A percentile compares a stretch with the other conserved stretches of the same genome.
These are phyloP conservation scores for Trididemnum miniatum DNA, from an alignment of 23 tunicate genomes.

Conservation along the genomic window DNA sequence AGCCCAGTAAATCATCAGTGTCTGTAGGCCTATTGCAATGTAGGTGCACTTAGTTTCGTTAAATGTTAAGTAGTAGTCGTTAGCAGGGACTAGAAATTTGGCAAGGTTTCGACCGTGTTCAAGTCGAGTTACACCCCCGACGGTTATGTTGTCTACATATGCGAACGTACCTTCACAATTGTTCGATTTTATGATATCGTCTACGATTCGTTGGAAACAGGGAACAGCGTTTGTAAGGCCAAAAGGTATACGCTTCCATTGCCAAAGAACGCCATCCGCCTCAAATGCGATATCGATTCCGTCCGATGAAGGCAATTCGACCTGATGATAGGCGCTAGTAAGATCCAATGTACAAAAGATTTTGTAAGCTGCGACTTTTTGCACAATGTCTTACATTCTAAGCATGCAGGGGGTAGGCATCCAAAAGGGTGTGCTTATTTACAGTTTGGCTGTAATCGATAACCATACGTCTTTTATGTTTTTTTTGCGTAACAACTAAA, in stretches of 20 bases:
- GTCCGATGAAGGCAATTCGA: not conserved
- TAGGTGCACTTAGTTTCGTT: conserved; percentile 20
- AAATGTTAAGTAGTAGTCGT: not conserved
- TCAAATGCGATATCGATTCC: conserved; percentile 22
- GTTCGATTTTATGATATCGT: conserved; percentile 4
- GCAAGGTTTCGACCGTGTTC: conserved; percentile 38
- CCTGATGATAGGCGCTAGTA: conserved; percentile 24
- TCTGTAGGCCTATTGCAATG: not conserved
- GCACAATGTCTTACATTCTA: not conserved
- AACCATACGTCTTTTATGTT: conserved; percentile 29
- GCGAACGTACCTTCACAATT: conserved; percentile 13
- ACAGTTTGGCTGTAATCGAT: conserved; percentile 19
- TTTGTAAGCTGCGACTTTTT: conserved; percentile 19
- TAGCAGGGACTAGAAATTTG: conserved; percentile 11
- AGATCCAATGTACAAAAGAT: conserved; percentile 14
- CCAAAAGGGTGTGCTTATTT: not conserved
- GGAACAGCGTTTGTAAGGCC: conserved; percentile 33
- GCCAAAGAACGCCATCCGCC: conserved; percentile 2
- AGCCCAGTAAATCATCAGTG: not conserved
- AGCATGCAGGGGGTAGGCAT: not conserved
- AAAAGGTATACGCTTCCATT: conserved; percentile 28
- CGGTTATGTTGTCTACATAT: conserved; percentile 39
- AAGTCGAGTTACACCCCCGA: conserved; percentile 22
- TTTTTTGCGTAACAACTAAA: conserved; percentile 1
- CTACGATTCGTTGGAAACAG: conserved; percentile 22